Percentiles rank a stretch among this genome's conserved stretches.
phyloP scores from a whole-genome alignment of 2,888 invertebrate species.

The Tetragonisca angustula region DNA sequence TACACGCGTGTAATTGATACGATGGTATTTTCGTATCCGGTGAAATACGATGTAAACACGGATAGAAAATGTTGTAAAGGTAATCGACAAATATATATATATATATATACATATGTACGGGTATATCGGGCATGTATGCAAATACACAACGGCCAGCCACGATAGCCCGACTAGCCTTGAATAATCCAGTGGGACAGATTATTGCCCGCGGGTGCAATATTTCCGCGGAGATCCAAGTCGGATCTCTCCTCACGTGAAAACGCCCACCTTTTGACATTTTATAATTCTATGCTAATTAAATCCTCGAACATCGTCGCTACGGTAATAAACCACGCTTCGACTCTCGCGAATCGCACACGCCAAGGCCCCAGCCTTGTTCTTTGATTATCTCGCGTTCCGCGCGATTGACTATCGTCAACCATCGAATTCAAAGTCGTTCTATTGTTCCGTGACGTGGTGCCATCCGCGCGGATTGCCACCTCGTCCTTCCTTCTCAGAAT shows the following conservation, averaged over 20 bases:
- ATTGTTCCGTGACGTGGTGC: slow-evolving; percentile 18
- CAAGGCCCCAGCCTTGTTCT: slow-evolving; percentile 6
- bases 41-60: slow-evolving; percentile 51
- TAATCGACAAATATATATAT: slow-evolving; percentile 45
- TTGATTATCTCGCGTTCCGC: slow-evolving; percentile 23
- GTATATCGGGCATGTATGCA: slow-evolving; percentile 48
- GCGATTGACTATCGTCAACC: not conserved
- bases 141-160: slow-evolving; percentile 48
- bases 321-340: slow-evolving; percentile 55
- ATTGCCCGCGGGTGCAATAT: slow-evolving; percentile 65
- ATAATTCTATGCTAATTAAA: slow-evolving; percentile 71
- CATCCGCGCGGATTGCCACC: not conserved
- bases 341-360: slow-evolving; percentile 2
- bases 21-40: slow-evolving; percentile 23
- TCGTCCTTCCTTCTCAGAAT: not conserved
- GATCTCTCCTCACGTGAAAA: slow-evolving; percentile 40
- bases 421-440: slow-evolving; percentile 5
- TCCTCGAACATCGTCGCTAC: slow-evolving; percentile 49
- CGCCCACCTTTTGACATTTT: slow-evolving; percentile 67
- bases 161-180: slow-evolving; percentile 39
- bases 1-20: slow-evolving; percentile 52
- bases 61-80: slow-evolving; percentile 36
- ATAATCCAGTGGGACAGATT: slow-evolving; percentile 62
- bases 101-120: not conserved
- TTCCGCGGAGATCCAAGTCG: slow-evolving; percentile 42